phyloP scores from a whole-genome alignment of 2,113 vertebrate species.

The Datnioides undecimradiatus region DNA sequence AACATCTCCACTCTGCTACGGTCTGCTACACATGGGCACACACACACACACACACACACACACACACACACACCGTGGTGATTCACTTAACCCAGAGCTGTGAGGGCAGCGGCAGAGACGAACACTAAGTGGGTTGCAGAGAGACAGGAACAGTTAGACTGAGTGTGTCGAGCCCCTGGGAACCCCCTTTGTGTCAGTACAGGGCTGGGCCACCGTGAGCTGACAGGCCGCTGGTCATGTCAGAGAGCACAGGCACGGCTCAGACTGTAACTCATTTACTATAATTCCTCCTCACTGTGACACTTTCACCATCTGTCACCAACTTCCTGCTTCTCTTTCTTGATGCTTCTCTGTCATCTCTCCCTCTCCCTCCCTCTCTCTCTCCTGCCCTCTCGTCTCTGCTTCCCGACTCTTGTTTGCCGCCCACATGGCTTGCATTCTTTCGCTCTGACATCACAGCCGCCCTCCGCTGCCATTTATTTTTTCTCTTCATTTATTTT shows the following conservation, averaged over 20 bases:
- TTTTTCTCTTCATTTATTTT: conserved; percentile 28
- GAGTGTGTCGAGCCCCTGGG: conserved; percentile 30
- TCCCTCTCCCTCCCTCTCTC: neutral
- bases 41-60: neutral
- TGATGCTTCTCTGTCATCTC: neutral
- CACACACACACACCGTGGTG: conserved; percentile 7
- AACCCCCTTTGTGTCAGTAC: conserved; percentile 54
- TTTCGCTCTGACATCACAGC: conserved; percentile 75
- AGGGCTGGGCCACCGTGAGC: neutral
- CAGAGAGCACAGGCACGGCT: neutral
- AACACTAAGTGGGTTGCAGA: conserved; percentile 19
- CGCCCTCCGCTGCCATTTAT: conserved; percentile 44
- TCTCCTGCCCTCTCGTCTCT: conserved; percentile 18
- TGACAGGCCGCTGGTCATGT: conserved; percentile 10
- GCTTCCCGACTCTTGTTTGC: conserved; percentile 53
- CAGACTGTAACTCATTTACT: neutral
- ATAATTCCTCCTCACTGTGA: conserved; percentile 3
- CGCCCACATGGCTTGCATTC: conserved; percentile 78
- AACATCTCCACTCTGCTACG: conserved; percentile 7
- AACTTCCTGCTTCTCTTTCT: conserved; percentile 49
- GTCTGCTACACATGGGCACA: conserved; percentile 16
- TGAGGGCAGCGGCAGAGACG: conserved; percentile 4
- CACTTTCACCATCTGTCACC: conserved; percentile 51
- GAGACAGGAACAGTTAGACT: conserved; percentile 17
- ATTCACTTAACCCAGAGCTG: conserved; percentile 18